Evolutionary conservation across 2,797 vertebrate genomes (phyloP), one percentile per base, ranked within the genome.

Genomic region (Alcedo quadribrachys): DNA sequence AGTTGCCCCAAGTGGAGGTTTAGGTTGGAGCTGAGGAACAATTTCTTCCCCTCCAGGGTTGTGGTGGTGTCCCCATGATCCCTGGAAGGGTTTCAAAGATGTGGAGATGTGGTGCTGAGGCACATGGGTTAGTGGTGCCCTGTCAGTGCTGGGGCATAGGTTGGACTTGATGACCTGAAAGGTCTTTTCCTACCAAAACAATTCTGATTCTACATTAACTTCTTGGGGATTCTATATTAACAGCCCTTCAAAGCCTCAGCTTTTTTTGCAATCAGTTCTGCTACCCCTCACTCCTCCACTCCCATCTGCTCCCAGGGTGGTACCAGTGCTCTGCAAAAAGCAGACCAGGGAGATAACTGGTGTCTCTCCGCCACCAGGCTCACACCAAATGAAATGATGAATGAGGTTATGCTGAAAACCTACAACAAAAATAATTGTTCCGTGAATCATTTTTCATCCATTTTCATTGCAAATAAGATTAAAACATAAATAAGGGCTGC

Each of bases 351-450:
- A 83, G 71, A 12, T 57, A 60, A 81, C 6, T 45, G 82, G 82
- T 85, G 81, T 20, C 75, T 85, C 83, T 90, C 69, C 69, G 77
- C 79, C 65, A 20, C 48, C 2, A 40, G 57, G 60, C 68, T 61
- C 74, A 22, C 27, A 5, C 67, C 79, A 78, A 69, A 75, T 55
- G 33, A 58, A 78, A 71, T 58, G 85, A 84, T 92, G 91, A 69
- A 90, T 84, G 95, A 94, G 89, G 90, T 93, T 93, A 95, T 13
- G 76, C 45, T 68, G 89, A 92, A 89, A 95, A 94, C 85, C 0
- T 3, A 66, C 9, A 53, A 89, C 33, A 6, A 93, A 96, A 96
- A 95, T 91, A 95, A 91, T 91, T 84, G 73, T 55, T 78, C 73
- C 2, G 4, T 93, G 90, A 95, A 93, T 89, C 89, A 86, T 94